Evolutionary conservation across 2,888 invertebrate genomes (phyloP).

Genomic region (Gasteruption jaculator): DNA sequence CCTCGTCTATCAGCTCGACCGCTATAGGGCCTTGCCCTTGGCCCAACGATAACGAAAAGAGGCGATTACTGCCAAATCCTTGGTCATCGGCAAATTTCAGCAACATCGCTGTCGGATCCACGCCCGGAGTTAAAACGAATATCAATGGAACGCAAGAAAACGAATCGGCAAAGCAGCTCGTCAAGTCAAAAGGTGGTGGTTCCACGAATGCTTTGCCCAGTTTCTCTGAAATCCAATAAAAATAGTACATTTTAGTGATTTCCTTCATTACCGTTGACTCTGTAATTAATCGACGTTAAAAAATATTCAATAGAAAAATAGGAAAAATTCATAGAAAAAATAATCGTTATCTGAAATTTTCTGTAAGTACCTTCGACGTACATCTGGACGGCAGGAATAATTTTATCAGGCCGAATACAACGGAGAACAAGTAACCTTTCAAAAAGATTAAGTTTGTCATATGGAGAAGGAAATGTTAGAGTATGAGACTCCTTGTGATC

Average conservation of each 20-base stretch:
- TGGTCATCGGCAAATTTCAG: conserved; percentile 94
- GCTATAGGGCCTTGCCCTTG: conserved; percentile 93
- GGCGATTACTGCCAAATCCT: conserved; percentile 72
- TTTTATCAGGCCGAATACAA: conserved; percentile 83
- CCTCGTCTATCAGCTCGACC: conserved; percentile 78
- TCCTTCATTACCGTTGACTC: neutral
- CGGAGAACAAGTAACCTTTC: conserved; percentile 76
- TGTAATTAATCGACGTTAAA: neutral
- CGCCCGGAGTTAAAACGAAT: conserved; percentile 88
- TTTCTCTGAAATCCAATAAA: conserved; percentile 52
- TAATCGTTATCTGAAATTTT: conserved; percentile 6
- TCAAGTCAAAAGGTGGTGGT: conserved; percentile 85
- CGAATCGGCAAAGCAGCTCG: conserved; percentile 80
- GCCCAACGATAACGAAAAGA: conserved; percentile 81
- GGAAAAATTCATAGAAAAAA: conserved; percentile 11
- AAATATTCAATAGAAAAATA: conserved; percentile 5
- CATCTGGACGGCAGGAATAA: conserved; percentile 71
- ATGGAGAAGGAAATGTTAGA: conserved; percentile 66
- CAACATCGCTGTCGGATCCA: conserved; percentile 85
- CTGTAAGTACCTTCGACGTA: conserved; percentile 61
- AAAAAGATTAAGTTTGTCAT: conserved; percentile 65
- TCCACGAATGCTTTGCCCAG: conserved; percentile 79
- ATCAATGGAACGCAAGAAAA: conserved; percentile 81
- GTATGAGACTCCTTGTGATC: conserved; percentile 75
- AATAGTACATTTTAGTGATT: neutral